These are phyloP conservation scores for Drosophila bunnanda DNA, from an alignment of 2,888 invertebrate species.

Conservation along the genomic window DNA sequence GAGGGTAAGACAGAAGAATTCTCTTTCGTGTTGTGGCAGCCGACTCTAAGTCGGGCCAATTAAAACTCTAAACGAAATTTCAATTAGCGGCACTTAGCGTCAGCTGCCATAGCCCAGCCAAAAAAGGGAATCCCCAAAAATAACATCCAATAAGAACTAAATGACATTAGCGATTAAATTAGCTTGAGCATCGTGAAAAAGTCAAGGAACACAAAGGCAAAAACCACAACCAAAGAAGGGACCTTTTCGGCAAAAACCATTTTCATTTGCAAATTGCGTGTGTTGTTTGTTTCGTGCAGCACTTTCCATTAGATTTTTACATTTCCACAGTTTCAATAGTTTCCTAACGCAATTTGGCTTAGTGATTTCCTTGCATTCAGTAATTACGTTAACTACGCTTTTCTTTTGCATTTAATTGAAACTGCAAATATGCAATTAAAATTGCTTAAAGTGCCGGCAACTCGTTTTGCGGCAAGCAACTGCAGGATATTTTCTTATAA, in stretches of 20 bases:
- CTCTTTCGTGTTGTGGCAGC: background rate
- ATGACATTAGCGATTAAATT: conserved; percentile 71
- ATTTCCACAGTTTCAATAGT: conserved; percentile 38
- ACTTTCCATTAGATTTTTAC: conserved; percentile 37
- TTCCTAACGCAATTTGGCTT: conserved; percentile 51
- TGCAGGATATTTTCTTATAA: background rate
- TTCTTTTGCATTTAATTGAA: conserved; percentile 56
- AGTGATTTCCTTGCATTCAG: conserved; percentile 65
- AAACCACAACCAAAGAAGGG: conserved; percentile 44
- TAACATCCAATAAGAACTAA: conserved; percentile 75
- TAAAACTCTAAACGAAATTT: conserved; percentile 76
- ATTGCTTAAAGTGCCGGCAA: background rate
- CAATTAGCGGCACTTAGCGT: conserved; percentile 80
- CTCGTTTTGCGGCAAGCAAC: conserved; percentile 3
- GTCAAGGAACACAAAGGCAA: conserved; percentile 52
- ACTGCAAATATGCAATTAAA: conserved; percentile 56
- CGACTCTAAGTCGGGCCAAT: conserved; percentile 50
- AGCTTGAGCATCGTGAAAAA: conserved; percentile 34
- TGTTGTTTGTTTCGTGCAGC: conserved; percentile 43
- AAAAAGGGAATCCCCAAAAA: conserved; percentile 46
- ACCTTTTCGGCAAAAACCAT: conserved; percentile 60
- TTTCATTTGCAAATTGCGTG: conserved; percentile 74
- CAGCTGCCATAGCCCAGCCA: conserved; percentile 64
- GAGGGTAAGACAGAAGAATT: conserved; percentile 6
- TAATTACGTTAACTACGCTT: conserved; percentile 27